Conservation (phyloP, 2,888 invertebrate genomes). For the Eubasilissa splendida region DNA sequence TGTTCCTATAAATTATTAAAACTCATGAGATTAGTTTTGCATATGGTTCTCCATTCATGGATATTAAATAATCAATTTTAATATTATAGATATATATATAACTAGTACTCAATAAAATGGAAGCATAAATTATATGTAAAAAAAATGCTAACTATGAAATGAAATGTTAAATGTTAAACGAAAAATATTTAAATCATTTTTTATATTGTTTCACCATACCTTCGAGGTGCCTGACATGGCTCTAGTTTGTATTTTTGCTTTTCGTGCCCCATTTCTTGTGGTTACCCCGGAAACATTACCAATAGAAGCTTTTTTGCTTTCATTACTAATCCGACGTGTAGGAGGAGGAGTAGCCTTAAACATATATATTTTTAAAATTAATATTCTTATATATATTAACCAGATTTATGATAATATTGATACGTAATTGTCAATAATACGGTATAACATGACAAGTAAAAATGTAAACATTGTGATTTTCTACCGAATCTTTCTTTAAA, state of each 20-base stretch:
- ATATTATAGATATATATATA: too few species aligned
- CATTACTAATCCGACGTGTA: constrained; percentile 62
- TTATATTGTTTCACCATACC: constrained; percentile 61
- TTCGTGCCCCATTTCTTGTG: constrained; percentile 75
- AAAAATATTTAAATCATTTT: neutral
- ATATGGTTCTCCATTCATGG: too few species aligned
- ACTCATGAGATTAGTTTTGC: too few species aligned
- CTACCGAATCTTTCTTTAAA: neutral
- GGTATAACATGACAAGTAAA: constrained; percentile 30
- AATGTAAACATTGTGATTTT: constrained; percentile 42
- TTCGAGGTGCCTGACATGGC: constrained; percentile 73
- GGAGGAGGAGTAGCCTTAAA: constrained; percentile 65
- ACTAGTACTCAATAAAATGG: too few species aligned
- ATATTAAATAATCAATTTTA: too few species aligned
- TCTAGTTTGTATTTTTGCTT: constrained; percentile 77
- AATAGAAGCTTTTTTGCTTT: constrained; percentile 63
- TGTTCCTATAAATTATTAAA: too few species aligned
- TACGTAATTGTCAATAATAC: neutral
- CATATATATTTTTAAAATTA: neutral
- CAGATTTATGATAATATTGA: neutral
- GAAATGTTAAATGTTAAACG: neutral
- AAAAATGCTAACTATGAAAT: neutral
- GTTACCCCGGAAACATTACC: constrained; percentile 66
- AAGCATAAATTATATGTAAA: too few species aligned
- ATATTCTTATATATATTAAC: neutral